Evolutionary conservation across 2,797 vertebrate genomes (phyloP), one percentile per base, ranked within the genome.

Genomic region (Sebastes oblongus): DNA sequence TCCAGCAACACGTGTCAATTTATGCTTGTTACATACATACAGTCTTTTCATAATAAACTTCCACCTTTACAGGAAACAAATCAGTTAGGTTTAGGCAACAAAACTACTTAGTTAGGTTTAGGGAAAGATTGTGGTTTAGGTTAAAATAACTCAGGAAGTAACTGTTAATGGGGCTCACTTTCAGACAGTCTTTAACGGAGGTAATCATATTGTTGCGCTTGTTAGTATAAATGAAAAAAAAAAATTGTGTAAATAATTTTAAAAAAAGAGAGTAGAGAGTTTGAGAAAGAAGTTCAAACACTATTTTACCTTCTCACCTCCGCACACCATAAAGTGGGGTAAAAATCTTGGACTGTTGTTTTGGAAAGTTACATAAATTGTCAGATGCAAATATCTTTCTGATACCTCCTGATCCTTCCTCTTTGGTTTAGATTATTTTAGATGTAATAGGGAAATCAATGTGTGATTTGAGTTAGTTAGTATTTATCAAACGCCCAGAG

Each of bases 1-100:
- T 52, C 46, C 46, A n/a, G 0, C 20, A 52, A n/a, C 18, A 8
- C 0, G 0, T 10, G 0, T 18, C 42, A 18, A 18, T 46, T 46
- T 46, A 46, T 46, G 46, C 46, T 52, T 20, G 3, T n/a, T n/a
- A 52, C 46, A 20, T n/a, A 4, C 16, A 0, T 52, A 52, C 0
- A n/a, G 16, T 52, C 46, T 52, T 52, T n/a, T 52, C 46, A 52
- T 2, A 52, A n/a, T 52, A n/a, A 52, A 9, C 46, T 52, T 52
- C 46, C 8, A 2, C 46, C 46, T 52, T 52, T n/a, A 20, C 46
- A 20, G 8, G 42, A 46, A 46, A 8, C 6, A 18, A 46, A 18
- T 46, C 0, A 46, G 42, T 46, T 46, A 46, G 16, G 6, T 46
- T 18, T 46, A 46, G 42, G 6, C 42, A 46, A 46, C 42, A 46